phyloP scores from a whole-genome alignment of 2,113 vertebrate species.

The Tupaia chinensis region DNA sequence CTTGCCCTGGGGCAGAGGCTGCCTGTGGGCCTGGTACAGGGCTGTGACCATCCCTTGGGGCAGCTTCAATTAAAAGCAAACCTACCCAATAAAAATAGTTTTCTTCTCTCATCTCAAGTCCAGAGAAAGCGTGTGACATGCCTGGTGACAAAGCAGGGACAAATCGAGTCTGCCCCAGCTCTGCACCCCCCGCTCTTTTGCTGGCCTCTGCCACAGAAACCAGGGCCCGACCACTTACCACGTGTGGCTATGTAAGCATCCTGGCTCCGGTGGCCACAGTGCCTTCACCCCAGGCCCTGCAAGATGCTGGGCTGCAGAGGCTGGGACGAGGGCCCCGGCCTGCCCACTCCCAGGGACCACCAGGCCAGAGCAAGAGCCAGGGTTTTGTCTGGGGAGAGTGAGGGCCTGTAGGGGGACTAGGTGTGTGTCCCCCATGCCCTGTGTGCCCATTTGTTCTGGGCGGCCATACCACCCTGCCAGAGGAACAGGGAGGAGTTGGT shows the following conservation, averaged over 20 bases:
- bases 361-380: neutral
- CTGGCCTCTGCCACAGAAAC: constrained; percentile 4
- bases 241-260: neutral
- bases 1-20: neutral
- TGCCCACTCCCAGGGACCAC: neutral
- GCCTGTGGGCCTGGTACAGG: neutral
- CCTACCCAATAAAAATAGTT: neutral
- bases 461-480: neutral
- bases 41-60: neutral
- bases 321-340: neutral
- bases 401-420: neutral
- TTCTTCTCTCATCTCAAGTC: neutral
- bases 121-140: neutral
- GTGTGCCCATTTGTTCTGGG: neutral
- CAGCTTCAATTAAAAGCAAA: neutral
- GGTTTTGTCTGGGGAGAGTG: neutral
- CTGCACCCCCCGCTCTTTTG: neutral
- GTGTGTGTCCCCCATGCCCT: accelerated
- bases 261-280: neutral
- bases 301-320: neutral
- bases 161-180: neutral
- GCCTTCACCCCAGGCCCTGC: neutral
- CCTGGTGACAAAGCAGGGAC: neutral
- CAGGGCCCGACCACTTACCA: constrained; percentile 14
- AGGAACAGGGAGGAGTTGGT: neutral